Percentiles rank a stretch among this genome's conserved stretches.
These are phyloP conservation scores for Simalia tracyae DNA, from an alignment of 2,797 vertebrate species.

Conservation along the genomic window DNA sequence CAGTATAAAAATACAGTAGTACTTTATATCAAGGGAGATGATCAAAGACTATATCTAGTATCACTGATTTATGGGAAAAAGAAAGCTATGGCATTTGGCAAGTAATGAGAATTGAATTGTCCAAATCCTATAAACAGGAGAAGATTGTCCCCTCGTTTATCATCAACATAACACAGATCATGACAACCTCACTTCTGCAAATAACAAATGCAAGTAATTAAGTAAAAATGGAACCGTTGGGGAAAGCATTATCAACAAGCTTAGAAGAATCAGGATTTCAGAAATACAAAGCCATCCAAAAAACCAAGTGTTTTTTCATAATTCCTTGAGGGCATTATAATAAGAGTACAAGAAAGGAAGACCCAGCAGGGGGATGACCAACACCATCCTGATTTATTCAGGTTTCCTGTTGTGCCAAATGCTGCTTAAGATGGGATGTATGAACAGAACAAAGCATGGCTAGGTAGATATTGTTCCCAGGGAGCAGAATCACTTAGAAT, in stretches of 20 bases:
- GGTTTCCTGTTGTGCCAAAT: not conserved
- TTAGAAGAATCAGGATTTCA: not conserved
- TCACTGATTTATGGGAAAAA: not conserved
- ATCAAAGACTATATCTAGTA: not conserved
- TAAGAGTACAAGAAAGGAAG: not conserved
- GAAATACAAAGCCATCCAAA: not conserved
- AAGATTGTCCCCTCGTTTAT: not conserved
- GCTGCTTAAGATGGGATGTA: not conserved
- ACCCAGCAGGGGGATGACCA: not conserved
- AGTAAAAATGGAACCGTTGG: not conserved
- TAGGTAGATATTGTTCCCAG: not conserved
- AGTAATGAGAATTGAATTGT: not conserved
- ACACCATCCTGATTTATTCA: not conserved
- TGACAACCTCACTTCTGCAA: not conserved
- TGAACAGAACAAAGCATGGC: not conserved
- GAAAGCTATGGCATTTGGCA: not conserved
- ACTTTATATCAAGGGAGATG: conserved; percentile 4
- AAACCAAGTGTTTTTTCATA: not conserved
- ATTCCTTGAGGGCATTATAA: not conserved
- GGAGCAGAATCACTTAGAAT: not conserved
- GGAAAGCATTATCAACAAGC: not conserved
- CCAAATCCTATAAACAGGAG: not conserved
- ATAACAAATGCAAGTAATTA: not conserved
- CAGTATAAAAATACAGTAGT: not conserved
- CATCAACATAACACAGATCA: not conserved